Conservation (phyloP, 2,888 invertebrate genomes). For the Lymantria dispar region DNA sequence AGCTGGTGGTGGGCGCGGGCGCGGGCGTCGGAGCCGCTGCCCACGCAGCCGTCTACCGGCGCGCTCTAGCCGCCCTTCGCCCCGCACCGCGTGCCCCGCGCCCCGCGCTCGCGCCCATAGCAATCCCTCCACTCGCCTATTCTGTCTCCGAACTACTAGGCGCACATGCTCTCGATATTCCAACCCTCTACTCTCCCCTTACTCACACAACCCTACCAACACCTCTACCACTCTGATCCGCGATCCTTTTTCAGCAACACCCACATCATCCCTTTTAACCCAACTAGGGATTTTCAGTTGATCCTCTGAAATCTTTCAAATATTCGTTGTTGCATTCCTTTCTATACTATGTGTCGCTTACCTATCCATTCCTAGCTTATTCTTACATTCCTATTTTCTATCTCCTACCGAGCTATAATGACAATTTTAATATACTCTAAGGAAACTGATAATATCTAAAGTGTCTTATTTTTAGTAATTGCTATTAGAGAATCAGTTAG, state of each 20-base stretch:
- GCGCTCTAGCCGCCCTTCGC: constrained; percentile 70
- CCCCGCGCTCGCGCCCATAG: constrained; percentile 63
- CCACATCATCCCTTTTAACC: constrained; percentile 72
- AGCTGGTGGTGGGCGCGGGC: constrained; percentile 66
- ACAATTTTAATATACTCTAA: constrained; percentile 57
- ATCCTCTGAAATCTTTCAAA: constrained; percentile 15
- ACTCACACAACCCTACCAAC: constrained; percentile 85
- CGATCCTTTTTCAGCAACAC: constrained; percentile 76
- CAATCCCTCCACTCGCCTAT: constrained; percentile 72
- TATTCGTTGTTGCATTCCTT: constrained; percentile 41
- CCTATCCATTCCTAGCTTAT: constrained; percentile 62
- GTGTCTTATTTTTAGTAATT: constrained; percentile 81
- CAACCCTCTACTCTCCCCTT: constrained; percentile 85
- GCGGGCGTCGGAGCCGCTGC: constrained; percentile 57
- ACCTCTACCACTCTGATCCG: constrained; percentile 77
- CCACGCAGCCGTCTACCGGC: constrained; percentile 67
- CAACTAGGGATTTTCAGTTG: constrained; percentile 15
- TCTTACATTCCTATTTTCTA: constrained; percentile 65
- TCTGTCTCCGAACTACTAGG: constrained; percentile 84
- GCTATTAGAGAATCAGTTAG: constrained; percentile 76
- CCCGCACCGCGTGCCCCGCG: constrained; percentile 66
- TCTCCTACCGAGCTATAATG: constrained; percentile 48
- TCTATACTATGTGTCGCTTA: constrained; percentile 37
- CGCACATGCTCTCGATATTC: constrained; percentile 87
- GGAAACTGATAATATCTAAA: constrained; percentile 74